A percentile compares a stretch with the other conserved stretches of the same genome.
These are phyloP conservation scores for Anarrhichthys ocellatus DNA, from an alignment of 2,113 vertebrate genomes.

Conservation along the genomic window DNA sequence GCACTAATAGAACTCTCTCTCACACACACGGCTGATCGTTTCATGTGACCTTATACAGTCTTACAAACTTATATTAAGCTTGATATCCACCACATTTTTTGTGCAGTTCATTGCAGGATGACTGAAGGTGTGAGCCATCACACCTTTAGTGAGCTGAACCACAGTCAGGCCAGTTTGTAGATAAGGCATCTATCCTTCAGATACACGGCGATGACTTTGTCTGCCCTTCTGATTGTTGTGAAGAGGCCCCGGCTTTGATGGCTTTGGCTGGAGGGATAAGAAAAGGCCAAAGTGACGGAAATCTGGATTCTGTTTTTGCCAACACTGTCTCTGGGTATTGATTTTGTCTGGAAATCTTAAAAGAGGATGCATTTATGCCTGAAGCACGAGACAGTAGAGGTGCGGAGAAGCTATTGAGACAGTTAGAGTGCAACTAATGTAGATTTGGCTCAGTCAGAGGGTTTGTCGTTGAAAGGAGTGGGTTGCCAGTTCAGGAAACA, in stretches of 20 bases:
- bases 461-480: conserved; percentile 37
- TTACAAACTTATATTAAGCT: conserved; percentile 12
- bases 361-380: conserved; percentile 80
- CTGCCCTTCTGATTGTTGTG: conserved; percentile 62
- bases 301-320: conserved; percentile 74
- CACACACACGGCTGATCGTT: conserved; percentile 1
- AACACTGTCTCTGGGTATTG: conserved; percentile 77
- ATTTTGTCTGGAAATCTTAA: conserved; percentile 83
- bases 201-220: conserved; percentile 77
- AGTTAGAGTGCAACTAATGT: conserved; percentile 66
- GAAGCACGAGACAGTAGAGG: conserved; percentile 59
- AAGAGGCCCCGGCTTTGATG: conserved; percentile 71
- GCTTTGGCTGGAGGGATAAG: conserved; percentile 70
- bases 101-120: conserved; percentile 21
- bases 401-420: conserved; percentile 66
- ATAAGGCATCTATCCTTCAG: conserved; percentile 71
- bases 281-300: conserved; percentile 78
- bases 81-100: conserved; percentile 13
- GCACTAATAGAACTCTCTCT: neutral
- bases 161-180: conserved; percentile 36
- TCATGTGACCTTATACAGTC: neutral
- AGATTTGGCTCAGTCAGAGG: conserved; percentile 62
- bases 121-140: conserved; percentile 53
- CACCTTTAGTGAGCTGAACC: conserved; percentile 46
- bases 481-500: conserved; percentile 56